A percentile compares a stretch with the other conserved stretches of the same genome.
Conservation (phyloP, 2,888 invertebrate species). For the Lacanobia wlatinum region DNA sequence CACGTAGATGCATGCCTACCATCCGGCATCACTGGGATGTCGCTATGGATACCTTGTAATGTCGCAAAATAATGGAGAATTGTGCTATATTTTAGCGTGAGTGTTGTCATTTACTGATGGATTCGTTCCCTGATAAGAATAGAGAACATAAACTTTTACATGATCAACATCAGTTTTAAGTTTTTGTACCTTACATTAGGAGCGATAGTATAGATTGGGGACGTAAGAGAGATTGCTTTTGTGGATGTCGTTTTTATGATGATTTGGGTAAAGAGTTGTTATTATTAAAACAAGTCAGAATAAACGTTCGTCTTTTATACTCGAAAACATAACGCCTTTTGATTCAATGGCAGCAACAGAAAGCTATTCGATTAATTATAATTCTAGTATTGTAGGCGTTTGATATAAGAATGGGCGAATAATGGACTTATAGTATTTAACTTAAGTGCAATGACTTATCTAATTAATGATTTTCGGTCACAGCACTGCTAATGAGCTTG, state of each 20-base stretch:
- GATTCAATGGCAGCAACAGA: constrained; percentile 60
- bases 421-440: constrained; percentile 12
- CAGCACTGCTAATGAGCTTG: constrained; percentile 55
- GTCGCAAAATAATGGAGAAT: constrained; percentile 15
- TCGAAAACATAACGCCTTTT: constrained; percentile 59
- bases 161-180: not conserved
- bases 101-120: not conserved
- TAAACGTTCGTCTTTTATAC: not conserved
- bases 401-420: constrained; percentile 19
- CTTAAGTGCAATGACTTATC: constrained; percentile 58
- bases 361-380: constrained; percentile 14
- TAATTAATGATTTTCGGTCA: constrained; percentile 56
- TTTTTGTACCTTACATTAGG: not conserved
- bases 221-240: not conserved
- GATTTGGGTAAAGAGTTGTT: not conserved
- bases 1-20: constrained; percentile 72
- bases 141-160: not conserved
- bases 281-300: not conserved
- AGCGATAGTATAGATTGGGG: not conserved
- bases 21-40: constrained; percentile 37
- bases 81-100: constrained; percentile 4
- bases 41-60: constrained; percentile 40
- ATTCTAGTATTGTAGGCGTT: constrained; percentile 47
- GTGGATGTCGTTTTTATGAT: not conserved
- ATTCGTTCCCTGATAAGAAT: not conserved